Base-by-base conservation (phyloP, 2,797 vertebrate genomes). In the Xyrichtys novacula region DNA sequence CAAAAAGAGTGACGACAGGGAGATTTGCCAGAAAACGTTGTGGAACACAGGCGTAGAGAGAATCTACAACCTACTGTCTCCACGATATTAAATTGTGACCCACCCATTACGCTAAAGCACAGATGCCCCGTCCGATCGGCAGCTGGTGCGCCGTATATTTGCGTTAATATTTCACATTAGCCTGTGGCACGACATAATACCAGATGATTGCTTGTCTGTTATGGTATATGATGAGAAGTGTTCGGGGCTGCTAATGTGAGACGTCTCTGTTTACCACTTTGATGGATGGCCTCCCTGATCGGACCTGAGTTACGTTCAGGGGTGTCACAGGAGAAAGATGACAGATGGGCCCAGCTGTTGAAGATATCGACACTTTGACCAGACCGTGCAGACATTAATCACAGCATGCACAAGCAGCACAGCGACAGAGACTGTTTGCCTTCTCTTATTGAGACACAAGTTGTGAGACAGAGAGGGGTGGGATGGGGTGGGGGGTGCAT, bases 251-350 rank as follows among this genome's bases (percentile, higher is more conserved):
- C 89, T 93, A 92, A 92, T 91, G 90, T 87, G 88, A 92, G 91
- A 93, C 87, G 90, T 93, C 92, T 92, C 91, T 92, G 91, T 93
- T 92, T 93, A 93, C 89, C 83, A 85, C 85, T 86, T 86, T 92
- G 92, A 93, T 92, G 90, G 92, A 93, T 93, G 88, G 90, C 85
- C 89, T 91, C 83, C 78, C 88, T 91, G 87, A 93, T 92, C 81
- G 88, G 84, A 91, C 84, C 84, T 85, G 91, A 93, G 90, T 84
- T 82, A 88, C 83, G 76, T 92, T 89, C 86, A 80, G 82, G 78
- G 80, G 89, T 90, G 90, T 92, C 92, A 88, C 85, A 81, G 87
- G 85, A 88, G 89, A 93, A 92, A 92, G 85, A 92, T 92, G 91
- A 93, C 90, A 91, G 91, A 93, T 92, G 91, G 89, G 88, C 81